Evolutionary conservation across 2,113 vertebrate species (phyloP), one percentile per base, ranked within the genome.

Genomic region (Albula glossodonta): DNA sequence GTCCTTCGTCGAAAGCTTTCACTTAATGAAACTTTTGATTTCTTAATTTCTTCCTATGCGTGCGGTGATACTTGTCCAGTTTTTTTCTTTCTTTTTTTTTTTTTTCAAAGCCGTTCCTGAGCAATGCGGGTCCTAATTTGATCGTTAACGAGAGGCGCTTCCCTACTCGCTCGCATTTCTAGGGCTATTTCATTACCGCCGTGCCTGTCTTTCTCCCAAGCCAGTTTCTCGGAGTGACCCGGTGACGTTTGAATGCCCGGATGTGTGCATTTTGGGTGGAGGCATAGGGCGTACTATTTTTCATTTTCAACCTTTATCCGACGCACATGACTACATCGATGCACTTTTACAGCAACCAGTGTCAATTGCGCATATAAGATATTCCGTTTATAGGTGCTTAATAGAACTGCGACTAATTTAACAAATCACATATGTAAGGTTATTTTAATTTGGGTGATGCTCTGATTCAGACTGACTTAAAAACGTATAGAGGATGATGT

Each of bases 151-250:
- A 81, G 31, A 22, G 17, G 17, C 63, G 63, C 22, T 49, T 78
- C 83, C 60, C 81, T 48, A 51, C 80, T 52, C 6, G 12, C 57
- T 60, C 3, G 60, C 60, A 66, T 66, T 66, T 66, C 85, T n/a
- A n/a, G 12, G 48, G n/a, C 53, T 17, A 79, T 48, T 25, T 63
- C 80, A 53, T 60, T 53, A 49, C 19, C 80, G 25, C 60, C 41
- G 49, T 74, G 51, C 56, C 60, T 49, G 80, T 86, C 85, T 82
- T 86, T 82, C 82, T 82, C 53, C 82, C 50, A 51, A 51, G 82
- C 82, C 63, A 22, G 60, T 56, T 80, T 56, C 77, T 87, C 77
- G 49, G 82, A 79, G 82, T 80, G 86, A 87, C 82, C 77, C 86
- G 49, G 56, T 84, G 81, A 80, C 86, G 82, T 48, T 19, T 4